Conservation (phyloP, 2,113 vertebrate species). For the Cryptotis parvus region DNA sequence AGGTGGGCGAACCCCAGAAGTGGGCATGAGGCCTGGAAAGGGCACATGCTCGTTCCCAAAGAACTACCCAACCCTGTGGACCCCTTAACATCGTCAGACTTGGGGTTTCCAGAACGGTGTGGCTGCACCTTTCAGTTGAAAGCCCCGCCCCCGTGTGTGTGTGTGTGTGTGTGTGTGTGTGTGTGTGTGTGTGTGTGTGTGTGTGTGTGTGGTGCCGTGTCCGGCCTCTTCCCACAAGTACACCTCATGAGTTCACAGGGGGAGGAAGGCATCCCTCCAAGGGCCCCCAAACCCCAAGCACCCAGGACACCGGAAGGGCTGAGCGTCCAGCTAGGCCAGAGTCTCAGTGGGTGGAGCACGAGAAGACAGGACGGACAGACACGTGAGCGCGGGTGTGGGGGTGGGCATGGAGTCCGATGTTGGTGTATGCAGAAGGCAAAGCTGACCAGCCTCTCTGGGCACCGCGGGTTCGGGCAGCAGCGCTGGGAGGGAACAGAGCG, state of each 20-base stretch:
- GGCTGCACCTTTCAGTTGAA: background rate
- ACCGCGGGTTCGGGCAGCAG: no score
- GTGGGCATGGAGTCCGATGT: no score
- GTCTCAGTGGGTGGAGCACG: no score
- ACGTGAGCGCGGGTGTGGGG: background rate
- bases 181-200: no score
- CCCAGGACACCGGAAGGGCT: background rate
- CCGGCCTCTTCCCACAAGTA: background rate
- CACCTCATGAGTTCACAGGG: background rate
- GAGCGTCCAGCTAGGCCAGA: no score
- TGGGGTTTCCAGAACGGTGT: background rate
- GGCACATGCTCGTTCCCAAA: background rate
- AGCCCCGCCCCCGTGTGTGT: no score
- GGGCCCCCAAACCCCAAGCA: background rate
- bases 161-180: no score
- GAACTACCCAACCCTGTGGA: background rate
- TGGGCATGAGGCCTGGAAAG: background rate
- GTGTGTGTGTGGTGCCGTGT: no score
- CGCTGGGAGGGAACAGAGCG: no score
- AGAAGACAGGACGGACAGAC: background rate
- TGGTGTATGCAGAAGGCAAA: no score
- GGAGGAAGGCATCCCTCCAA: background rate
- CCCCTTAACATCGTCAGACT: background rate
- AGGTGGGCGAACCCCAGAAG: background rate
- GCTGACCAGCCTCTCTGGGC: no score